A percentile compares a stretch with the other conserved stretches of the same genome.
Evolutionary conservation across 2,888 invertebrate species (phyloP).

Genomic region (Heliconius erato): DNA sequence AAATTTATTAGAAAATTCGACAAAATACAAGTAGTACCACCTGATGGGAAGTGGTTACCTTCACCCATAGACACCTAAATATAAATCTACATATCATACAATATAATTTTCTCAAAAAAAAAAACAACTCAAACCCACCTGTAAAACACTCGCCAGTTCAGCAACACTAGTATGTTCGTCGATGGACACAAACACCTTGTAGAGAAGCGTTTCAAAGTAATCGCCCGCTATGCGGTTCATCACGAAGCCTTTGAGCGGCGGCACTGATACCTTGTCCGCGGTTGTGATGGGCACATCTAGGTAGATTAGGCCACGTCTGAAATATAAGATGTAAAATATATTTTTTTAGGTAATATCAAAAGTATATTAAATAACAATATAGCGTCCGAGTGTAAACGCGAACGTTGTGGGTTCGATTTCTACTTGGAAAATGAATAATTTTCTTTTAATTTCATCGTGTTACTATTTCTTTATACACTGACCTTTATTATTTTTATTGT

Average conservation of each 20-base stretch:
- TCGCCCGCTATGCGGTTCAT: slow-evolving; percentile 98
- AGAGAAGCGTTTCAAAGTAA: slow-evolving; percentile 98
- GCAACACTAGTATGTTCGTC: slow-evolving; percentile 97
- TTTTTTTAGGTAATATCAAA: background rate
- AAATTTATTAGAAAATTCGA: too few relatives aligned
- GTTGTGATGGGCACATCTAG: slow-evolving; percentile 95
- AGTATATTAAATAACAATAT: background rate
- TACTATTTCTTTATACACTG: background rate
- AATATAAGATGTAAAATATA: background rate
- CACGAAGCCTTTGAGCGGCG: slow-evolving; percentile 97
- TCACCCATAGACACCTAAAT: too few relatives aligned
- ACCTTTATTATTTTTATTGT: background rate
- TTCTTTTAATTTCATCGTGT: background rate
- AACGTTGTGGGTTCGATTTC: background rate
- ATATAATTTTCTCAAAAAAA: background rate
- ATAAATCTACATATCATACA: background rate
- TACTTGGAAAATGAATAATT: background rate
- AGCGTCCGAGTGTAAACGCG: too few relatives aligned
- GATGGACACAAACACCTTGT: slow-evolving; percentile 97
- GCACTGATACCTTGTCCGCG: slow-evolving; percentile 90
- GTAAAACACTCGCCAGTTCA: slow-evolving; percentile 88
- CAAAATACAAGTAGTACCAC: too few relatives aligned
- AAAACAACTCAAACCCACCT: slow-evolving; percentile 64
- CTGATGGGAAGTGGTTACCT: too few relatives aligned
- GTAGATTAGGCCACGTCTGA: slow-evolving; percentile 94